Evolutionary conservation across 2,113 vertebrate genomes (phyloP), one percentile per base, ranked within the genome.

Genomic region (Motacilla alba): DNA sequence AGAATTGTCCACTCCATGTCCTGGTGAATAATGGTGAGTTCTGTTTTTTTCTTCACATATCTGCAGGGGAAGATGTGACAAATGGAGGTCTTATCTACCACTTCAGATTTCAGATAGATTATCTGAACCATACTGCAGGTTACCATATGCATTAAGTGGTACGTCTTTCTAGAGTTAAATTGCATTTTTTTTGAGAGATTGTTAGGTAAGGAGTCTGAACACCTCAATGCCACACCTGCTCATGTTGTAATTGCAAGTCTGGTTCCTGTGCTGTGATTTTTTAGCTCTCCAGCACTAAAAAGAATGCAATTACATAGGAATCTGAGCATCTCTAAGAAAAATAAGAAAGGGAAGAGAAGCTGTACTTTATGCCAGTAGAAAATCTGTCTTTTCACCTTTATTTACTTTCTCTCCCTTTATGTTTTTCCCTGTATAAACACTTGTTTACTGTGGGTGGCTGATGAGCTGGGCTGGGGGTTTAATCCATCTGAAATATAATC

Each of bases 11-110:
- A 3, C 98, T 99, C 8, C 99, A 99, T 28, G 95, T 99, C 6
- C 97, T 99, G 85, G 96, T 99, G 47, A 99, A 99, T 95, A 99
- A 99, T 7, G 99, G 99, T 99, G 97, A 91, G 98, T 98, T 69
- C 64, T 39, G 30, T 0, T 64, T 68, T 78, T 75, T 70, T 23
- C 6, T 84, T 88, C 60, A 44, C 5, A 6, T 60, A 20, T 68
- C 33, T 73, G 24, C 70, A 67, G 28, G 43, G 28, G 22, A 80
- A 72, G 30, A 55, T 58, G 44, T 79, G 39, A 62, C 35, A 52
- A 72, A 55, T 16, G 28, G 58, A 59, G 10, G 16, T 86, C 5
- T 59, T 0, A 0, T 56, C 35, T 72, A 33, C 58, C 19, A 47
- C 28, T 77, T 90, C 26, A 50, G 41, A 15, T 86, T 86, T 92